Evolutionary conservation across 2,797 vertebrate species (phyloP).

Genomic region (Enteromius treurensis): DNA sequence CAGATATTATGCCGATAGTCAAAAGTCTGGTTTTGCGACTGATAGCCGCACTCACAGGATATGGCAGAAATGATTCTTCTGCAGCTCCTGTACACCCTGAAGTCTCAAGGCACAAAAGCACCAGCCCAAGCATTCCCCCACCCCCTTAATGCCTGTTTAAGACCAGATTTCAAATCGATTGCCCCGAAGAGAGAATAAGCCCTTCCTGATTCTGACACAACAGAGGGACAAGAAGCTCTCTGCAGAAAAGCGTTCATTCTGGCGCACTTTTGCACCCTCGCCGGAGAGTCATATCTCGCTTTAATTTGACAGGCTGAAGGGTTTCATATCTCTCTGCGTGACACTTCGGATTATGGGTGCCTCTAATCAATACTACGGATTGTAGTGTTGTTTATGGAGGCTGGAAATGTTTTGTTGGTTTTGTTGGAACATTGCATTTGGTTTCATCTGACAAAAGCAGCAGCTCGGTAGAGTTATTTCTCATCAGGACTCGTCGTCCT

Average conservation of each 20-base stretch:
- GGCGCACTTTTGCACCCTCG: background rate
- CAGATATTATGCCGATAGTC: background rate
- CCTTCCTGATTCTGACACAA: conserved; percentile 30
- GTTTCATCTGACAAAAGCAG: conserved; percentile 27
- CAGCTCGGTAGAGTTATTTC: conserved; percentile 36
- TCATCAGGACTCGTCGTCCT: conserved; percentile 31
- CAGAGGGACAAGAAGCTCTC: conserved; percentile 1
- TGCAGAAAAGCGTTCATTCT: background rate
- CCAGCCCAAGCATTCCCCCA: background rate
- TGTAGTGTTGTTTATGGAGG: conserved; percentile 25
- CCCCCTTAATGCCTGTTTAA: conserved; percentile 37
- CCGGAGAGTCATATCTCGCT: conserved; percentile 35
- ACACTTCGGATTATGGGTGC: conserved; percentile 17
- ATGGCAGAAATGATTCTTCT: conserved; percentile 6
- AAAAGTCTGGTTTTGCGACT: background rate
- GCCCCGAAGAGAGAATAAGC: conserved; percentile 17
- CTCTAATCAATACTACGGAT: background rate
- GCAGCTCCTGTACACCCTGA: background rate
- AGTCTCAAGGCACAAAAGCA: background rate
- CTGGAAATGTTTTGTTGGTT: conserved; percentile 3
- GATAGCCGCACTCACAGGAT: background rate
- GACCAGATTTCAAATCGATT: conserved; percentile 27
- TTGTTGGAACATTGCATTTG: conserved; percentile 22
- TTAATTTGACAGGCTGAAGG: conserved; percentile 42
- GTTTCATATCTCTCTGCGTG: conserved; percentile 12